Evolutionary conservation across 1,140 invertebrate species (phyloP).

Genomic region (Eurosta solidaginis): DNA sequence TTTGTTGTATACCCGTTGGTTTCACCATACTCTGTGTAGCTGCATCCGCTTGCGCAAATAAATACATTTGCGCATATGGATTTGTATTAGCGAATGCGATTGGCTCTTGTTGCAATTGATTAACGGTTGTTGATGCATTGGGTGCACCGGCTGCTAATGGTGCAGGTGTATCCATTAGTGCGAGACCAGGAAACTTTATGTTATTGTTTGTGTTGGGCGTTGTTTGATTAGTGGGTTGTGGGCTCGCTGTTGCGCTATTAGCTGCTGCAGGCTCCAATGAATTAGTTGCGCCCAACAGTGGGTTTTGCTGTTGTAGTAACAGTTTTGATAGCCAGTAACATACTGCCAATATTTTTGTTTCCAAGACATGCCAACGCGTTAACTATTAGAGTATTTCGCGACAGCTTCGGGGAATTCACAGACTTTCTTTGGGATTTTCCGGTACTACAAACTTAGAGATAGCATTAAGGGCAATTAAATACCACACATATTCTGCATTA

Average conservation of each 20-base stretch:
- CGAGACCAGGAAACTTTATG: slow-evolving; percentile 28
- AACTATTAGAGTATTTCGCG: too few relatives aligned
- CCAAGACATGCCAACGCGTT: too few relatives aligned
- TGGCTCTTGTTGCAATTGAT: slow-evolving; percentile 36
- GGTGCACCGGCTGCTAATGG: background rate
- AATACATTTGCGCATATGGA: slow-evolving; percentile 55
- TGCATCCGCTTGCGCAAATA: slow-evolving; percentile 45
- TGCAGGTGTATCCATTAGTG: slow-evolving; percentile 20
- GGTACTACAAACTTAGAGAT: too few relatives aligned
- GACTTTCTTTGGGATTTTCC: too few relatives aligned
- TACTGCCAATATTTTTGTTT: too few relatives aligned
- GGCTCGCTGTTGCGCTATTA: background rate
- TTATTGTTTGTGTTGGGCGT: slow-evolving; percentile 10
- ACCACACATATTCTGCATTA: too few relatives aligned
- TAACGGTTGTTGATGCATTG: background rate
- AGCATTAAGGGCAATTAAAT: too few relatives aligned
- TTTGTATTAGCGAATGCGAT: slow-evolving; percentile 54
- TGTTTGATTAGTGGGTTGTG: background rate
- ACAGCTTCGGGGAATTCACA: too few relatives aligned
- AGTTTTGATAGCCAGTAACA: too few relatives aligned
- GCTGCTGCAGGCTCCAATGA: background rate
- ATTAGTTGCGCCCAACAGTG: background rate
- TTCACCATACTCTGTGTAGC: background rate
- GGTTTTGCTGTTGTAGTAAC: background rate
- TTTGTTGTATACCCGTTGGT: background rate